A percentile compares a stretch with the other conserved stretches of the same genome.
Evolutionary conservation across 2,113 vertebrate genomes (phyloP).

Genomic region (Myotis brandtii): DNA sequence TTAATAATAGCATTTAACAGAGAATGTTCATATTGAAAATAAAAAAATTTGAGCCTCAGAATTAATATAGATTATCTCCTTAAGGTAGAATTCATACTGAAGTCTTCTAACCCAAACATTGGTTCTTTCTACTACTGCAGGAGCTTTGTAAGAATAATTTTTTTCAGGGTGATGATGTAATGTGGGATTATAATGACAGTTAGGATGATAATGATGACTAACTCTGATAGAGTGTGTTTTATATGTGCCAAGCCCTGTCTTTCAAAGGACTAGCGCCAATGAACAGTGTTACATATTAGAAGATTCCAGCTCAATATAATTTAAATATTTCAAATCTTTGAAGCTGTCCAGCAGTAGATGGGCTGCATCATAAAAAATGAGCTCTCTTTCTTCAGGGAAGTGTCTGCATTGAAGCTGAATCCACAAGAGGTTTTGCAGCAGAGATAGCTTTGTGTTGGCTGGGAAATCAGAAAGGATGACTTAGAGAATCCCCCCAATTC

Average conservation of each 20-base stretch:
- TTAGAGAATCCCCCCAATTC: background rate
- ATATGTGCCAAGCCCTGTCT: background rate
- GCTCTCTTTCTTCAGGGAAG: background rate
- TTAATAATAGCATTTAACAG: background rate
- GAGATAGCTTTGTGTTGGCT: background rate
- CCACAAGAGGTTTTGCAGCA: background rate
- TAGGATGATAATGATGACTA: background rate
- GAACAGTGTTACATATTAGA: background rate
- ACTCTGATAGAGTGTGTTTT: background rate
- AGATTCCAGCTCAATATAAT: slow-evolving; percentile 23
- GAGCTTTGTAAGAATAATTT: slow-evolving; percentile 3
- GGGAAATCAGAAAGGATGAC: background rate
- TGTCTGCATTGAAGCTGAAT: background rate
- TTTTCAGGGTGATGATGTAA: background rate
- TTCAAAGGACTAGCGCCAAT: background rate
- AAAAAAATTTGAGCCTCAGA: background rate
- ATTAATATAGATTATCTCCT: background rate
- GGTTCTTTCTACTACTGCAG: background rate
- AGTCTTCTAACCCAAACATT: background rate
- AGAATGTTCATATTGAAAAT: background rate
- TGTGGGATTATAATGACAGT: background rate
- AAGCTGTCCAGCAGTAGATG: background rate
- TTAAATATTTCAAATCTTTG: slow-evolving; percentile 40
- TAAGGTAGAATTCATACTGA: background rate
- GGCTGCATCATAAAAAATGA: background rate